These are phyloP conservation scores for Plagodis pulveraria DNA, from an alignment of 2,888 invertebrate genomes.

Conservation along the genomic window DNA sequence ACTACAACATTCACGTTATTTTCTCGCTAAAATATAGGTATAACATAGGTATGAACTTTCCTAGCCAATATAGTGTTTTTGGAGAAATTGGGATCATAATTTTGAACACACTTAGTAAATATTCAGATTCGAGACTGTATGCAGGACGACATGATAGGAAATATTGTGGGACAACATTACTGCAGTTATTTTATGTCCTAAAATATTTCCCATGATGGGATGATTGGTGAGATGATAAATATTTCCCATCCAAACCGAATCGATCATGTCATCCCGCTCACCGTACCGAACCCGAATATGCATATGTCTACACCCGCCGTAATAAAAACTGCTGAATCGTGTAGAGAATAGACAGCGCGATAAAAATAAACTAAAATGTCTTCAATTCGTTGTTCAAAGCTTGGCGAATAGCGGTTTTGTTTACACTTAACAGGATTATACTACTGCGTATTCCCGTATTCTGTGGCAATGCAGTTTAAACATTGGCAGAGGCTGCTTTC, in stretches of 20 bases:
- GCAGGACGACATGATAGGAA: too few species aligned
- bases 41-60: too few species aligned
- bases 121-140: too few species aligned
- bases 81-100: too few species aligned
- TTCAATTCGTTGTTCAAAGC: slow-evolving; percentile 18
- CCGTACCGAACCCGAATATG: background rate
- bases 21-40: too few species aligned
- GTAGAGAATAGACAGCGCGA: slow-evolving; percentile 23
- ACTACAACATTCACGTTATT: too few species aligned
- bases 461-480: slow-evolving; percentile 11
- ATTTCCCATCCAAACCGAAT: background rate
- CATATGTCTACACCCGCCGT: slow-evolving; percentile 3
- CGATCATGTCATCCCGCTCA: background rate
- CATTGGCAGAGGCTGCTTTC: slow-evolving; percentile 22
- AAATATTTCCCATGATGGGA: too few species aligned
- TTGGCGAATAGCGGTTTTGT: slow-evolving; percentile 20
- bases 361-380: slow-evolving; percentile 24
- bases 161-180: too few species aligned
- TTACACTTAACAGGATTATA: slow-evolving; percentile 15
- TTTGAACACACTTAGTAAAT: too few species aligned
- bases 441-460: slow-evolving; percentile 9
- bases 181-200: too few species aligned
- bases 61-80: too few species aligned
- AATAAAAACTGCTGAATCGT: slow-evolving; percentile 33
- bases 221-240: background rate